Conservation (phyloP, 30 jellyfish, hydroid and myxozoan species). For the Turritopsis dohrnii region DNA sequence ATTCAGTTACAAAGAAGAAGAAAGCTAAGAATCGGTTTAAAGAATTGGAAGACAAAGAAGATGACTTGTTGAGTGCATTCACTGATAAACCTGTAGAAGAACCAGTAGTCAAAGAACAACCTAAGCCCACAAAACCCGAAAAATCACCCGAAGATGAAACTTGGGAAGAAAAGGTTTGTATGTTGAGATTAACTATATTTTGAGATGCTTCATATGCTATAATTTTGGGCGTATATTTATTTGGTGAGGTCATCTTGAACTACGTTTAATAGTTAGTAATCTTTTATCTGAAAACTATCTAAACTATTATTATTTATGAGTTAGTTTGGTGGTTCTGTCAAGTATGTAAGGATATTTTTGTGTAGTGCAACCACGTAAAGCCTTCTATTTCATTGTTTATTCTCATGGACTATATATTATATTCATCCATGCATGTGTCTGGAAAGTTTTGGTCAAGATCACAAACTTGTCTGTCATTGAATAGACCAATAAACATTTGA, state of each 20-base stretch:
- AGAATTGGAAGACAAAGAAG: conserved; percentile 50
- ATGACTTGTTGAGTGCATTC: conserved; percentile 88
- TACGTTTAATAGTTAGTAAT: too few relatives aligned
- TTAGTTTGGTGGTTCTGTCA: too few relatives aligned
- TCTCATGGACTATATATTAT: too few relatives aligned
- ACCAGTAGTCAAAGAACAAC: conserved; percentile 23
- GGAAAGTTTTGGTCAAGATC: not conserved
- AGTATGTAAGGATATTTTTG: too few relatives aligned
- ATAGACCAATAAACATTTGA: not conserved
- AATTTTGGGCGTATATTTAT: too few relatives aligned
- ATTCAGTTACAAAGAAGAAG: conserved; percentile 62
- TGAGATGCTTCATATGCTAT: too few relatives aligned
- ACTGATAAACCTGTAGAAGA: conserved; percentile 80
- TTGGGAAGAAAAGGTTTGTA: conserved; percentile 44
- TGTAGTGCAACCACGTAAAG: too few relatives aligned
- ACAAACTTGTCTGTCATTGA: not conserved
- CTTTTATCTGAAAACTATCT: too few relatives aligned
- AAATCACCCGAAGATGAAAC: conserved; percentile 33
- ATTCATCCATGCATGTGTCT: not conserved
- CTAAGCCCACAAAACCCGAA: conserved; percentile 9
- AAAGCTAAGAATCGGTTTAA: conserved; percentile 55
- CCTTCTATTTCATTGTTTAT: too few relatives aligned
- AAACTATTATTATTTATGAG: too few relatives aligned
- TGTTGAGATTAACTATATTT: too few relatives aligned
- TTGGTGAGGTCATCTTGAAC: too few relatives aligned